Evolutionary conservation across 2,888 invertebrate species (phyloP).

Genomic region (Acronicta leporina): DNA sequence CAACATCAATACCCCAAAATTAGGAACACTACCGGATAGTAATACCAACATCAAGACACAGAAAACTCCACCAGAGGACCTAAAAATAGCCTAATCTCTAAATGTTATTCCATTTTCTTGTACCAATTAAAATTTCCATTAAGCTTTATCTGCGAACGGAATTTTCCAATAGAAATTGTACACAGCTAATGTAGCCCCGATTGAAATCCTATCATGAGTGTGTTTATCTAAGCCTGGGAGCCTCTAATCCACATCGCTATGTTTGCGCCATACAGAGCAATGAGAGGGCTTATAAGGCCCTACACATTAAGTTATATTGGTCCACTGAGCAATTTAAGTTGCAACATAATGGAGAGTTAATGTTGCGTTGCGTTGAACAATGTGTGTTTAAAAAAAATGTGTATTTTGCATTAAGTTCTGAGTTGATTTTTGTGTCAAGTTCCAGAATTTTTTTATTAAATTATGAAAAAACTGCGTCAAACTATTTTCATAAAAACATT

Average conservation of each 20-base stretch:
- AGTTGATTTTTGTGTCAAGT: not conserved
- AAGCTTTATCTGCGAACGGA: constrained; percentile 44
- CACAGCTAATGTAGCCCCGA: constrained; percentile 50
- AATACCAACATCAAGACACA: too few species aligned
- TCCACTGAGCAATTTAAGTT: constrained; percentile 32
- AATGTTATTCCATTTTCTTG: constrained; percentile 29
- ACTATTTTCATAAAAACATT: too few species aligned
- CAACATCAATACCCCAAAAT: too few species aligned
- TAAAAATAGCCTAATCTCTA: not conserved
- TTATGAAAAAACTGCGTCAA: too few species aligned
- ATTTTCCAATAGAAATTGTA: constrained; percentile 51
- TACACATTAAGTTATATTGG: constrained; percentile 45
- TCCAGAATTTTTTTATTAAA: too few species aligned
- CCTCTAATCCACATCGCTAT: constrained; percentile 50
- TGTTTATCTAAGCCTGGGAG: constrained; percentile 53
- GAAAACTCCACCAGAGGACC: too few species aligned
- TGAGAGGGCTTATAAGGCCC: constrained; percentile 43
- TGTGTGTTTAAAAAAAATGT: constrained; percentile 7
- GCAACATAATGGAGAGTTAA: constrained; percentile 7
- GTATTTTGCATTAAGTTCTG: not conserved
- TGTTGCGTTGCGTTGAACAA: not conserved
- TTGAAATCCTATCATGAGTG: constrained; percentile 58
- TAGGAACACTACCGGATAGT: too few species aligned
- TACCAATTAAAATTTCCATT: constrained; percentile 57
- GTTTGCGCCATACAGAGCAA: constrained; percentile 48